Conservation (phyloP, 1,140 invertebrate genomes). For the Acromyrmex echinatior region DNA sequence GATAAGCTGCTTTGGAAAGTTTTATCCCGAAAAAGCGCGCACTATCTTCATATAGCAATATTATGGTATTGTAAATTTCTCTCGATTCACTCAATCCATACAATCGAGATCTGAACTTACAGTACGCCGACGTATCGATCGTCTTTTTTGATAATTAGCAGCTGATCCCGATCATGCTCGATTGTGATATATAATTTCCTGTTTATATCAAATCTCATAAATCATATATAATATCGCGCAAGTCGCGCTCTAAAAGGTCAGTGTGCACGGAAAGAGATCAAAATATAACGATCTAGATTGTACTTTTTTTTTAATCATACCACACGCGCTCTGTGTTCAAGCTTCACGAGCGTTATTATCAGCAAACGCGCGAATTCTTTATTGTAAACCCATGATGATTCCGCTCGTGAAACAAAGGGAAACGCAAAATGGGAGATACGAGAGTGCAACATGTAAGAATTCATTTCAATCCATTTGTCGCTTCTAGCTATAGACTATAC, state of each 20-base stretch:
- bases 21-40: slow-evolving; percentile 7
- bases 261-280: not conserved
- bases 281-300: slow-evolving; percentile 19
- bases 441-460: slow-evolving; percentile 36
- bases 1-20: not conserved
- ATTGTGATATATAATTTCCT: slow-evolving; percentile 14
- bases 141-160: not conserved
- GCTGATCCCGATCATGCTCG: not conserved
- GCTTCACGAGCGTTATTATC: slow-evolving; percentile 55
- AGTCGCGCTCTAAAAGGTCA: slow-evolving; percentile 1
- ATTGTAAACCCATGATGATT: slow-evolving; percentile 38
- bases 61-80: not conserved
- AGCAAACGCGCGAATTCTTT: slow-evolving; percentile 27
- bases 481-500: slow-evolving; percentile 46
- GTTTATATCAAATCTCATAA: not conserved
- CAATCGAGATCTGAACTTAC: slow-evolving; percentile 46
- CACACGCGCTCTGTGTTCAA: slow-evolving; percentile 67
- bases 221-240: slow-evolving; percentile 13
- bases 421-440: no score
- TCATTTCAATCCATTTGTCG: slow-evolving; percentile 47
- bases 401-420: not conserved
- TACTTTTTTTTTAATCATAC: not conserved
- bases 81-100: not conserved
- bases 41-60: slow-evolving; percentile 20
- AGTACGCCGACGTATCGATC: not conserved